Evolutionary conservation across 2,797 vertebrate species (phyloP).

Genomic region (Nyctibius grandis): DNA sequence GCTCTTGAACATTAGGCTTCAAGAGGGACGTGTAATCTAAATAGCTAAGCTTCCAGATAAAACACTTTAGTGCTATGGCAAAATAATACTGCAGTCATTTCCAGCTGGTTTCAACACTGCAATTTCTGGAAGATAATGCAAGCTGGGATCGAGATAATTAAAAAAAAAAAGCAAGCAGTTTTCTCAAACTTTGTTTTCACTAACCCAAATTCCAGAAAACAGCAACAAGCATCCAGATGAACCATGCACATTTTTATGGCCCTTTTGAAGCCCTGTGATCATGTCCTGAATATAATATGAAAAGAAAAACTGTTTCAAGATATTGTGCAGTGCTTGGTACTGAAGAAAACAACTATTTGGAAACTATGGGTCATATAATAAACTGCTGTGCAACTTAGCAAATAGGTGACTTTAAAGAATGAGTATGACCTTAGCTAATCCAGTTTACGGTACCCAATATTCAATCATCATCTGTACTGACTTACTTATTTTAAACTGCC

Average conservation of each 20-base stretch:
- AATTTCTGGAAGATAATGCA: constrained; percentile 15
- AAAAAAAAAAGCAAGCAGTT: not conserved
- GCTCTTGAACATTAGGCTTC: constrained; percentile 9
- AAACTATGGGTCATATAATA: not conserved
- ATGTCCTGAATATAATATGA: not conserved
- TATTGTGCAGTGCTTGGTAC: not conserved
- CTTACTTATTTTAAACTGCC: not conserved
- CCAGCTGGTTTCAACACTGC: not conserved
- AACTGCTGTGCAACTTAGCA: not conserved
- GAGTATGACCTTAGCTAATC: not conserved
- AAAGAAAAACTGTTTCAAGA: constrained; percentile 25
- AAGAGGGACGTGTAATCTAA: not conserved
- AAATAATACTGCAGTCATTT: not conserved
- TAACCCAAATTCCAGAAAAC: not conserved
- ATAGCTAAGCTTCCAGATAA: not conserved
- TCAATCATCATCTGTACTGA: not conserved
- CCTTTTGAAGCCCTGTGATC: not conserved
- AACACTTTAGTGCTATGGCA: not conserved
- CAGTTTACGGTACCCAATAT: not conserved
- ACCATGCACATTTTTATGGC: not conserved
- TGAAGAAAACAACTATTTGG: not conserved
- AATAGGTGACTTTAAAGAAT: not conserved
- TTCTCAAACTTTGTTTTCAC: constrained; percentile 14
- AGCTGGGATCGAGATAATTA: not conserved
- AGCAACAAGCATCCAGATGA: not conserved